Base-by-base conservation (phyloP, 2,113 vertebrate genomes). In the Regulus satrapa region DNA sequence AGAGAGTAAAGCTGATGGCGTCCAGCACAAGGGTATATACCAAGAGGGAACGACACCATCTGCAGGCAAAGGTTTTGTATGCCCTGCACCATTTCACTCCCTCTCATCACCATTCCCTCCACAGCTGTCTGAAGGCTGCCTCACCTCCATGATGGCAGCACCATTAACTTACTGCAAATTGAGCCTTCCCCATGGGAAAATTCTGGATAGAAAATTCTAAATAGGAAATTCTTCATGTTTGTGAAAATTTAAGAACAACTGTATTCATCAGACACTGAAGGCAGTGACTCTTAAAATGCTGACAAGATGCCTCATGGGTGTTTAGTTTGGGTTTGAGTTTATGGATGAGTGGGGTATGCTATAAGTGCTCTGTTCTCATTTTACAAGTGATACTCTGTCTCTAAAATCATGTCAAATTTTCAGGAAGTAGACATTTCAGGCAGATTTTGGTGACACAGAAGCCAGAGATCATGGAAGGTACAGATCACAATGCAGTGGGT, bases 341-440 rank as follows among this genome's bases (percentile, higher is more conserved):
- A 71, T 24, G 68, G 24, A 63, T 59, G 18, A 75, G 28, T 78
- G 14, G 7, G 5, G 36, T 88, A 34, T 24, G 4, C 41, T 87
- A 0, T 16, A 58, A 54, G 15, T 38, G 31, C 28, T 49, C 38
- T 2, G 1, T 58, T 94, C 17, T 80, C 20, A 8, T 59, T 63
- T 76, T 62, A 4, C 6, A 84, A 31, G 15, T 0, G 0, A 77
- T 4, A 1, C 2, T 15, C 8, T 8, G 1, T 23, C 21, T 66
- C 46, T 48, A 54, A 77, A 92, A 58, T 6, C 3, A 74, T 69
- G 18, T 84, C 12, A 7, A 12, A 46, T 63, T 79, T 25, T n/a
- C 36, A 80, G 34, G 14, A 79, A 76, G 24, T 46, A 5, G 17
- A 69, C 40, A 66, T 74, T 77, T 82, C 32, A 78, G 74, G 46